Percentiles rank a stretch among this genome's conserved stretches.
Conservation (phyloP, 2,797 vertebrate genomes). For the Mus spretus region DNA sequence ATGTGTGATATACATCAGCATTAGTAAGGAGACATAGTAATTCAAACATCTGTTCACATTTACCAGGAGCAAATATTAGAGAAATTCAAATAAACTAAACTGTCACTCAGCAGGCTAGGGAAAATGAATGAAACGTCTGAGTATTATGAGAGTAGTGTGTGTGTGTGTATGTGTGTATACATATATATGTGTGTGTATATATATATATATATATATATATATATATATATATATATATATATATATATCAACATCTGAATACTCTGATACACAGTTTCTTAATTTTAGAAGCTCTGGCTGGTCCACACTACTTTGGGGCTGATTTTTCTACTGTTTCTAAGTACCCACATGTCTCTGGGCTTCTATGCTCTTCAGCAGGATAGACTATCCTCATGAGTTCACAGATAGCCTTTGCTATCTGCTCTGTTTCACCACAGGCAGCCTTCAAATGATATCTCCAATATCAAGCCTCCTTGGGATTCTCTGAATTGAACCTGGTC, state of each 20-base stretch:
- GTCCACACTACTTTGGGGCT: rapidly evolving
- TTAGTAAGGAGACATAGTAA: slow-evolving; percentile 84
- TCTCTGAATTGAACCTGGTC: background rate
- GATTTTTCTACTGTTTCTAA: background rate
- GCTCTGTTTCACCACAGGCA: too few relatives aligned
- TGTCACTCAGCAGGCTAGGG: slow-evolving; percentile 81
- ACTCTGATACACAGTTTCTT: background rate
- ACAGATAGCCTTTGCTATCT: background rate
- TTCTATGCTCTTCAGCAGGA: rapidly evolving
- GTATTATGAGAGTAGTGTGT: slow-evolving; percentile 53
- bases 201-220: too few relatives aligned
- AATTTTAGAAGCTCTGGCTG: background rate
- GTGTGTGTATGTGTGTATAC: too few relatives aligned
- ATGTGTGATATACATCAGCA: slow-evolving; percentile 69
- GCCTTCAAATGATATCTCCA: background rate
- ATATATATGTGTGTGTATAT: too few relatives aligned
- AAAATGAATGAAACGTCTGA: slow-evolving; percentile 74
- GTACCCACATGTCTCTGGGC: background rate
- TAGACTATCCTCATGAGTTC: rapidly evolving
- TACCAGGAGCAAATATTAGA: slow-evolving; percentile 85
- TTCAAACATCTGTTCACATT: slow-evolving; percentile 88
- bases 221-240: too few relatives aligned
- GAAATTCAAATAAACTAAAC: slow-evolving; percentile 84
- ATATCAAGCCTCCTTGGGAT: background rate
- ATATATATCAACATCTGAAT: background rate